A percentile compares a stretch with the other conserved stretches of the same genome.
phyloP scores from a whole-genome alignment of 2,797 vertebrate genomes.

The Pachyuromys duprasi region DNA sequence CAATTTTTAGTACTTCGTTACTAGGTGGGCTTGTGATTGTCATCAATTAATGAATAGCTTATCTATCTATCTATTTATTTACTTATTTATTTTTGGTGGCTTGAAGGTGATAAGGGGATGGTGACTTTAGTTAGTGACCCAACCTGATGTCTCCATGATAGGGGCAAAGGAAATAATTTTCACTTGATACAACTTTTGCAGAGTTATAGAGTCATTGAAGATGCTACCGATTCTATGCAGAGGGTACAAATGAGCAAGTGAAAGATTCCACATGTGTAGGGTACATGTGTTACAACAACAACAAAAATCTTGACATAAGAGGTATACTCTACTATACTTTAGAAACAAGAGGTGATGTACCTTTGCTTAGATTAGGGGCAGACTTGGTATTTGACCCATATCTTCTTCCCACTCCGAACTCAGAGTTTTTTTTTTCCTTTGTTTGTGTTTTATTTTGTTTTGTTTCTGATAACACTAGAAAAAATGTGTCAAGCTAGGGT shows the following conservation, averaged over 20 bases:
- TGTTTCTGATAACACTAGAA: background rate
- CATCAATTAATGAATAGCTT: background rate
- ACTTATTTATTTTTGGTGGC: conserved; percentile 48
- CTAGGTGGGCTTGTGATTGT: background rate
- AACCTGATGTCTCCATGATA: background rate
- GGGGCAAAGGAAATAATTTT: background rate
- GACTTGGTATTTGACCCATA: background rate
- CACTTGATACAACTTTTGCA: background rate
- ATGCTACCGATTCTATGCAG: background rate
- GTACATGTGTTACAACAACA: background rate
- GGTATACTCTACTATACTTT: background rate
- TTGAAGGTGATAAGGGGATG: conserved; percentile 10
- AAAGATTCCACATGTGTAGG: background rate
- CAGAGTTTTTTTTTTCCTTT: background rate
- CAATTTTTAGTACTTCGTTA: conserved; percentile 29
- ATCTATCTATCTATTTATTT: conserved; percentile 26
- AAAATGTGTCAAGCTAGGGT: background rate
- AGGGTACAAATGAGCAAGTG: background rate
- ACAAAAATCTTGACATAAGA: background rate
- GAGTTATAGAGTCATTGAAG: background rate
- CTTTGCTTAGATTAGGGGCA: background rate
- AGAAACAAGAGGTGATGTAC: background rate
- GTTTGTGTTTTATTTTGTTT: background rate
- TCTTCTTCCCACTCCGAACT: background rate
- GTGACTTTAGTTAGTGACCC: conserved; percentile 28